Conservation (phyloP, 1,140 invertebrate species). For the Drosophila paulistorum region DNA sequence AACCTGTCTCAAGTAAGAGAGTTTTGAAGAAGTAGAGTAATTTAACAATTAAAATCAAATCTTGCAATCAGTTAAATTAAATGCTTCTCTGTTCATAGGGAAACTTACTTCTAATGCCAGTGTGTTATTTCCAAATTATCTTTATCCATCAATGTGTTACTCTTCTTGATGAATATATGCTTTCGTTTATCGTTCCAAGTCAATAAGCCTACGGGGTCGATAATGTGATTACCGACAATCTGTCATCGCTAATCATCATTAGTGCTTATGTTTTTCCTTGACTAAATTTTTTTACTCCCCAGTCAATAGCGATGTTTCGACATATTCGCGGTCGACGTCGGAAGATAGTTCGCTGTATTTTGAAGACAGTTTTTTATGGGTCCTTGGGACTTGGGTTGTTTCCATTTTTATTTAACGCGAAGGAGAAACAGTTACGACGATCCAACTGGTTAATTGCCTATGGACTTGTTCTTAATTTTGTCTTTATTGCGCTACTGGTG, state of each 20-base stretch:
- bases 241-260: not conserved
- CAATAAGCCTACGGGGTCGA: not conserved
- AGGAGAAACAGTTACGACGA: not conserved
- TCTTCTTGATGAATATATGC: not conserved
- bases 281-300: not conserved
- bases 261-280: not conserved
- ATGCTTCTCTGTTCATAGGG: no score
- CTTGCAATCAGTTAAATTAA: no score
- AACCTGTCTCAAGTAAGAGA: no score
- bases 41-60: no score
- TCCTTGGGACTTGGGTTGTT: constrained; percentile 37
- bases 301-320: constrained; percentile 23
- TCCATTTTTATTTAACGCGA: constrained; percentile 28
- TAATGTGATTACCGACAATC: not conserved
- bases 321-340: constrained; percentile 5
- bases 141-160: no score
- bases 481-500: not conserved
- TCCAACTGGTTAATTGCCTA: constrained; percentile 33
- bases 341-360: constrained; percentile 31
- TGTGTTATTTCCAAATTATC: no score
- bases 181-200: not conserved
- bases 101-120: no score
- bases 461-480: constrained; percentile 21
- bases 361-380: constrained; percentile 22
- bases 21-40: no score